Evolutionary conservation across 2,888 invertebrate species (phyloP), one percentile per base, ranked within the genome.

Genomic region (Odontothrips loti): DNA sequence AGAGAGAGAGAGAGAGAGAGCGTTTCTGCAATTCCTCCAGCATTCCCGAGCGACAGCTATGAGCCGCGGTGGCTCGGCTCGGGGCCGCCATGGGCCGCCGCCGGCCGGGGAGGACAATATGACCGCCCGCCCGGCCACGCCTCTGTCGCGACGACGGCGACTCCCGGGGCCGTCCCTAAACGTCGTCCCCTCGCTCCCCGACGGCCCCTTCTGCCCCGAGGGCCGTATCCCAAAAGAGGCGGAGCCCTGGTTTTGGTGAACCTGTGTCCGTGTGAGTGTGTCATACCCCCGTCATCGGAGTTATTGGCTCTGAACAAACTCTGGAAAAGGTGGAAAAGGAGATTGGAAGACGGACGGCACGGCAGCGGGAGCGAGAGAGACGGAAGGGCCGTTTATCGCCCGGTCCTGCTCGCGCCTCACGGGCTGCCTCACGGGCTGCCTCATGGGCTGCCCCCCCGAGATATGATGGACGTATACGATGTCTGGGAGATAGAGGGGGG

Each of bases 381-480:
- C 20, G 17, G 43, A 34, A 43, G 34, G 51, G 47, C 20, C 58
- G 51, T 58, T 43, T 43, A 43, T 43, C 34, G n/a, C 58, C 15
- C 17, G 58, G 58, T 58, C 58, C 58, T 58, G 17, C 58, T 58
- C 58, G 58, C 58, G n/a, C 34, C 58, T 43, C 34, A 43, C 34
- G 34, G 34, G 34, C 34, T 6, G 34, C 34, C 34, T 43, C 34
- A 43, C 34, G 34, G 34, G 34, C 34, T 6, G 34, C 34, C 34
- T 43, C 34, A 43, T 6, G 34, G 34, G 68, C 68, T 12, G 23
- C 68, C 23, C 68, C 34, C 68, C 12, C 68, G 68, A 75, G 68
- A 43, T 23, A 75, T 75, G 68, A 75, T 27, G 68, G 68, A 75
- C 68, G 68, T 75, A 75, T 75, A 75, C 68, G 68, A 75, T 75